These are phyloP conservation scores for Tenebrosternarchus preto DNA, from an alignment of 2,113 vertebrate genomes.

Conservation along the genomic window DNA sequence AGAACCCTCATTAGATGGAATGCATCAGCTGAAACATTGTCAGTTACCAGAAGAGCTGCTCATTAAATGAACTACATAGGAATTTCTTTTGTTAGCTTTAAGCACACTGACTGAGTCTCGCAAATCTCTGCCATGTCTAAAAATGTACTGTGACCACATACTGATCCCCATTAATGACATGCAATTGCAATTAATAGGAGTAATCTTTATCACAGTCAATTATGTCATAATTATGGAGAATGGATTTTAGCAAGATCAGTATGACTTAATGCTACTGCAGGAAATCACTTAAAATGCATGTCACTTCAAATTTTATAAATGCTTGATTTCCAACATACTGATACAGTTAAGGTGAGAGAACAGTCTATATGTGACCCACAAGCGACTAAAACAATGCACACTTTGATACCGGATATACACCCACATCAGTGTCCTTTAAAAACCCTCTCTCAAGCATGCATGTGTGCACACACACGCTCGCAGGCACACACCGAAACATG, in stretches of 20 bases:
- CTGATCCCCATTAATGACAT: background rate
- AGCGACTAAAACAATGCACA: background rate
- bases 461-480: background rate
- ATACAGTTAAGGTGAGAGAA: background rate
- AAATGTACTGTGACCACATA: background rate
- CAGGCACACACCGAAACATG: conserved; percentile 8
- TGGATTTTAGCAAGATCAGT: conserved; percentile 3
- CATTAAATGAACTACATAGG: background rate
- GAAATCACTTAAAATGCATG: background rate
- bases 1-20: background rate
- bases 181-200: background rate
- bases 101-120: background rate
- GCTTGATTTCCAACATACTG: background rate
- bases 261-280: conserved; percentile 3
- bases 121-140: background rate
- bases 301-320: background rate
- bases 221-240: too few relatives aligned
- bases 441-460: background rate
- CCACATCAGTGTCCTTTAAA: background rate
- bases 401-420: background rate
- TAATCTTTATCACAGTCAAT: too few relatives aligned
- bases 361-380: background rate
- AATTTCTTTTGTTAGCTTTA: background rate
- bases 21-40: background rate
- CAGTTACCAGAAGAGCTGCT: background rate